Evolutionary conservation across 2,888 invertebrate species (phyloP), one percentile per base, ranked within the genome.

Genomic region (Miltochrista miniata): DNA sequence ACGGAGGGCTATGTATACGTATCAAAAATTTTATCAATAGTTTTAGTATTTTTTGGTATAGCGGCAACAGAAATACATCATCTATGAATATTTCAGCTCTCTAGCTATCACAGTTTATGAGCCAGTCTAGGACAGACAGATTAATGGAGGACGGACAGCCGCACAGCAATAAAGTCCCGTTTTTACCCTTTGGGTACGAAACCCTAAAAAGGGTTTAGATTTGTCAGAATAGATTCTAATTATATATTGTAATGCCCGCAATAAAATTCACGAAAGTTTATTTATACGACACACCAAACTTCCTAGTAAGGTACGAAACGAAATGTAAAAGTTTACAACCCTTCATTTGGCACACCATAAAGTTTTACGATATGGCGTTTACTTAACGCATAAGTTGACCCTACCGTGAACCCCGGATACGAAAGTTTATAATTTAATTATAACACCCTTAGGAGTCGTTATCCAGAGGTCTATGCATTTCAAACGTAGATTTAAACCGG

Each of bases 341-440:
- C 82, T 90, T 89, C 85, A 89, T 89, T 89, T 87, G 80, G 84
- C 87, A 86, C 87, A 84, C 80, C 81, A 81, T 90, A 91, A 90
- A 91, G 79, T 90, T 91, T 90, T 90, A 90, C 79, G 87, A 87
- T 79, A 83, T 72, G 73, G 77, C 87, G 83, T 89, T 90, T 87
- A 84, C 83, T 87, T 85, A 81, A 80, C 80, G 83, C 71, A 69
- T 76, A 77, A 85, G 85, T 87, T 90, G 90, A 90, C 90, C 90
- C 90, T 83, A 79, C 74, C 59, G 55, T 61, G 57, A 68, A 66
- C 60, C 67, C 72, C 63, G 74, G 71, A 70, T 74, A 76, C 77
- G 74, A 85, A 90, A 90, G 79, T 90, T 89, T 90, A 89, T 90
- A 90, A 90, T 90, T 90, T 90, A 90, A 90, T 90, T 90, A 90